Evolutionary conservation across 2,113 vertebrate species (phyloP).

Genomic region (Herpailurus yagouaroundi): DNA sequence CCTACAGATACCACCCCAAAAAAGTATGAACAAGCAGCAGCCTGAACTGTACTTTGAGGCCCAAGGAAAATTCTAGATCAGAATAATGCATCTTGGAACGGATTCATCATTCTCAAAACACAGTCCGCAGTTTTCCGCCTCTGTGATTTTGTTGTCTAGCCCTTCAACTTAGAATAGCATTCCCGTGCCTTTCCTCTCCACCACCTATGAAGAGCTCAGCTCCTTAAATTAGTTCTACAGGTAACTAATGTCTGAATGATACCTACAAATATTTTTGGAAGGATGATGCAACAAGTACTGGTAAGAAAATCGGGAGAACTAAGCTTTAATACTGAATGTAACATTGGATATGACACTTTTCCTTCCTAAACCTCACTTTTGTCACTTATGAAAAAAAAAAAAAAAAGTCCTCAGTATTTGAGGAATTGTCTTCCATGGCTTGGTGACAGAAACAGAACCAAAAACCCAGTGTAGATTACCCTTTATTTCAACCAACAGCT

Average conservation of each 20-base stretch:
- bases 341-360: not conserved
- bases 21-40: not conserved
- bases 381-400: not conserved
- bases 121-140: not conserved
- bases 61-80: not conserved
- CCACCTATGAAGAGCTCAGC: not conserved
- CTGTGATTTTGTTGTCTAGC: not conserved
- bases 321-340: not conserved
- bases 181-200: not conserved
- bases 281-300: not conserved
- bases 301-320: not conserved
- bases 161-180: not conserved
- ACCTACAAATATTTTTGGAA: not conserved
- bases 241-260: not conserved
- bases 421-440: not conserved
- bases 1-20: not conserved
- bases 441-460: not conserved
- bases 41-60: not conserved
- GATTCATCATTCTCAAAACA: not conserved
- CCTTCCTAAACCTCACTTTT: not conserved
- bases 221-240: not conserved
- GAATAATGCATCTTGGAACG: not conserved
- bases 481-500: conserved; percentile 25
- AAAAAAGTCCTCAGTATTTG: not conserved
- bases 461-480: not conserved